Percentiles rank a stretch among this genome's conserved stretches.
These are phyloP conservation scores for Colinus virginianus DNA, from an alignment of 2,113 vertebrate genomes.

Conservation along the genomic window DNA sequence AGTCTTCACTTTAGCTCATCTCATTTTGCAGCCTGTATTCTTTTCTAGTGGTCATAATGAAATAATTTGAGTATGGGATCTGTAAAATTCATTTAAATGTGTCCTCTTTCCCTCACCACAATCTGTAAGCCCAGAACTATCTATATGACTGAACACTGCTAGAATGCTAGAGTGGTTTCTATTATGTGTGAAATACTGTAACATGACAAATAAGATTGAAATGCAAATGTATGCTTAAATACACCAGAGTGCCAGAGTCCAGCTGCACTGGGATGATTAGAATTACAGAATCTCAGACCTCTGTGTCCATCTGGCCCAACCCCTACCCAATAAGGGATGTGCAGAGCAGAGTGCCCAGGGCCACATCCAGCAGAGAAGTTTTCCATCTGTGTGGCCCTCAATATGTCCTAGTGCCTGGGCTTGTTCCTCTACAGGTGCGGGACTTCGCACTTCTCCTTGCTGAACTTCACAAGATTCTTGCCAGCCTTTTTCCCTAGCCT, in stretches of 20 bases:
- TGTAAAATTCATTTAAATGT: background rate
- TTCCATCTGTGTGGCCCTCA: background rate
- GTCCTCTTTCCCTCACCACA: background rate
- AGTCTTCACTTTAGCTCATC: background rate
- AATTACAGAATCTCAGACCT: background rate
- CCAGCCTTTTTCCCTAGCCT: no score
- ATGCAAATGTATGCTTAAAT: background rate
- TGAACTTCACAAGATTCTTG: background rate
- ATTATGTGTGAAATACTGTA: background rate
- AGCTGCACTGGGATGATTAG: background rate
- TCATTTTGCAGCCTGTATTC: background rate
- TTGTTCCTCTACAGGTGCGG: background rate
- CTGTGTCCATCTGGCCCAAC: background rate
- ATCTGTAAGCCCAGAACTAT: background rate
- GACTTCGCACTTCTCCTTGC: background rate
- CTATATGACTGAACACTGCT: background rate
- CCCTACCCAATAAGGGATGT: background rate
- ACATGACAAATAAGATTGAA: background rate
- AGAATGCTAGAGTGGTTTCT: background rate
- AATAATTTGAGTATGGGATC: background rate
- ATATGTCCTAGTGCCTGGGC: background rate
- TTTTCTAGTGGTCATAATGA: background rate
- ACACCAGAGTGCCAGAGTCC: background rate
- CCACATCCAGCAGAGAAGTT: background rate
- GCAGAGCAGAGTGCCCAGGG: background rate